Percentiles rank a stretch among this genome's conserved stretches.
Conservation (phyloP, 2,797 vertebrate genomes). For the Erpetoichthys calabaricus region DNA sequence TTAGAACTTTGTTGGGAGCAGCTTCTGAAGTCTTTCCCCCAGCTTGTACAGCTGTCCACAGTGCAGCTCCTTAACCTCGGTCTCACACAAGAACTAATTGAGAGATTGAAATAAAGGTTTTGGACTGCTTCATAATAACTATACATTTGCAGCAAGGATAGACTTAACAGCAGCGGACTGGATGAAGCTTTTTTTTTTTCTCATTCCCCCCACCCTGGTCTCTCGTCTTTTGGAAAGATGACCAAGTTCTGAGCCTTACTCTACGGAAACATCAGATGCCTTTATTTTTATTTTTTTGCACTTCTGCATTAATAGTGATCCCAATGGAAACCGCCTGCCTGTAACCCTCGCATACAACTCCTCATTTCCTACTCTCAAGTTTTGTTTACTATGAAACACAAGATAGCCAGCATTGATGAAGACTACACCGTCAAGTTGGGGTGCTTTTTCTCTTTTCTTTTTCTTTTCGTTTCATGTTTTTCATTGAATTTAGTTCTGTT, state of each 20-base stretch:
- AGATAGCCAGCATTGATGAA: no score
- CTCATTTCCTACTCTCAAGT: no score
- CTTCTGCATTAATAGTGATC: constrained; percentile 19
- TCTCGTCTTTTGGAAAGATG: constrained; percentile 13
- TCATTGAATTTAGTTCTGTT: no score
- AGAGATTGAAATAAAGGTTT: constrained; percentile 74
- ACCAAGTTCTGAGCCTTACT: constrained; percentile 61
- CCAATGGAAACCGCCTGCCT: background rate
- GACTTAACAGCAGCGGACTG: constrained; percentile 17
- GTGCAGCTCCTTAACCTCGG: constrained; percentile 86
- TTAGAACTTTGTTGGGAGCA: constrained; percentile 95
- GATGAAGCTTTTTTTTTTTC: constrained; percentile 7
- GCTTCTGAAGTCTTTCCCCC: constrained; percentile 74
- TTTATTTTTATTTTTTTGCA: constrained; percentile 30
- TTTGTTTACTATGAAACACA: no score
- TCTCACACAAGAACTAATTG: constrained; percentile 87
- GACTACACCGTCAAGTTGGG: no score
- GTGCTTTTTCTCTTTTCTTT: no score
- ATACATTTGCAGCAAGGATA: constrained; percentile 7
- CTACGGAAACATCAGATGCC: constrained; percentile 70
- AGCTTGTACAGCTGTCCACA: constrained; percentile 63
- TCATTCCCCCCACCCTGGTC: no score
- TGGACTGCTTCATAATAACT: constrained; percentile 15
- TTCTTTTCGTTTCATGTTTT: no score
- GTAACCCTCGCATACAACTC: no score